Evolutionary conservation across 2,113 vertebrate species (phyloP), one percentile per base, ranked within the genome.

Genomic region (Edolisoma coerulescens): DNA sequence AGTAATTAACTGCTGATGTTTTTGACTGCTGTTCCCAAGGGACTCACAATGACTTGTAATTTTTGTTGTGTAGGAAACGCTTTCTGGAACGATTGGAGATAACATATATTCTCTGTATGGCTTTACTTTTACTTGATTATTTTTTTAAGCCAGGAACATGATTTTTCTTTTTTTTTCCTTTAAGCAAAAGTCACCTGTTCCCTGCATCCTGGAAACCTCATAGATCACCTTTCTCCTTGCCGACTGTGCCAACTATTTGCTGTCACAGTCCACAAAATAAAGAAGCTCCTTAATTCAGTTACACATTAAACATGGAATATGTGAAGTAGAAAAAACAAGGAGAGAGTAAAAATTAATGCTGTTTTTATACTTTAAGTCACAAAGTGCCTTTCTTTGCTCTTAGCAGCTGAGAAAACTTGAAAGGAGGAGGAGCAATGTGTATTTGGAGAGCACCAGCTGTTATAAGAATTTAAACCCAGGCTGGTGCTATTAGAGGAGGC

Each of bases 1-100:
- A 93, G 47, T 85, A 92, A 90, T 95, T 97, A 97, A 96, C 80
- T 56, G 95, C 89, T 95, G 96, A 96, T 97, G 96, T 97, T 97
- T 97, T 95, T 92, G 96, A 95, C 96, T 94, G 87, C 76, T 71
- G 70, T 86, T 96, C 95, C 91, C 71, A 11, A 93, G 96, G 91
- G 91, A 86, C 70, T 92, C 69, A 75, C 42, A 77, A 95, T 92
- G 83, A 96, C 96, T 96, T 96, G 96, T 94, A 93, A 94, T 93
- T 93, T 86, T 79, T 96, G 86, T 92, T 96, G 73, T 95, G 96
- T 84, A 96, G 95, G 95, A 97, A 94, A 78, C 16, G 89, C 88
- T 94, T 79, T 81, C 85, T 92, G 93, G 88, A 95, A 68, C 1
- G 15, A 93, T 73, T 71, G 71, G 32, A 94, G 88, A 94, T 94